Conservation (phyloP, 2,113 vertebrate genomes). For the Cephalopterus ornatus region DNA sequence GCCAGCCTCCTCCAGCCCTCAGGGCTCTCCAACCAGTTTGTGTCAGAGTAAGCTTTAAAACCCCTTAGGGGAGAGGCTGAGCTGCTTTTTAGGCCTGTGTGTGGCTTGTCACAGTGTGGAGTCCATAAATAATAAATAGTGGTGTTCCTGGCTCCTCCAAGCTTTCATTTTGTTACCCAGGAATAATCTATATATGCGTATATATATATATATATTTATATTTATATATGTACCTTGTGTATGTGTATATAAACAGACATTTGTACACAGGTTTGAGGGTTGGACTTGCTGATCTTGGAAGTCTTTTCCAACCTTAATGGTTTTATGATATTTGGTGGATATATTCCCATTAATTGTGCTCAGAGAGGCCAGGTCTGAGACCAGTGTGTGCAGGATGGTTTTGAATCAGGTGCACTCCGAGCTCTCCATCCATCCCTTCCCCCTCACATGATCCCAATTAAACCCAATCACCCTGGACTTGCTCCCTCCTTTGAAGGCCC, state of each 20-base stretch:
- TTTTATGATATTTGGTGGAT: neutral
- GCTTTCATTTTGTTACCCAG: neutral
- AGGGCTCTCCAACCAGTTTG: neutral
- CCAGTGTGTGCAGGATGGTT: accelerated
- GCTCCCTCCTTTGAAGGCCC: accelerated
- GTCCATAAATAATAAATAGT: neutral
- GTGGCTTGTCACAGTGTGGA: neutral
- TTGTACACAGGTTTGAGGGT: too few species aligned
- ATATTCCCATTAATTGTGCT: accelerated
- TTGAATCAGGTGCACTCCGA: accelerated
- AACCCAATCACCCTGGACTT: accelerated
- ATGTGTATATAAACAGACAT: too few species aligned
- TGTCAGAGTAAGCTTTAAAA: neutral
- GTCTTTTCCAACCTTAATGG: neutral
- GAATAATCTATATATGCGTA: neutral
- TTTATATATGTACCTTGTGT: accelerated
- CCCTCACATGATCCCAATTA: accelerated
- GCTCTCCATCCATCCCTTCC: accelerated
- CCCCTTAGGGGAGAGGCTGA: neutral
- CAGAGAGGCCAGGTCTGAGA: neutral
- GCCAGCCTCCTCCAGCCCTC: neutral
- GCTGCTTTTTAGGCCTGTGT: neutral
- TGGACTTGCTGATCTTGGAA: neutral
- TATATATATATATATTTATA: accelerated
- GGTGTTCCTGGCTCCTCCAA: neutral